phyloP scores from a whole-genome alignment of 2,113 vertebrate species.

The Camelus bactrianus region DNA sequence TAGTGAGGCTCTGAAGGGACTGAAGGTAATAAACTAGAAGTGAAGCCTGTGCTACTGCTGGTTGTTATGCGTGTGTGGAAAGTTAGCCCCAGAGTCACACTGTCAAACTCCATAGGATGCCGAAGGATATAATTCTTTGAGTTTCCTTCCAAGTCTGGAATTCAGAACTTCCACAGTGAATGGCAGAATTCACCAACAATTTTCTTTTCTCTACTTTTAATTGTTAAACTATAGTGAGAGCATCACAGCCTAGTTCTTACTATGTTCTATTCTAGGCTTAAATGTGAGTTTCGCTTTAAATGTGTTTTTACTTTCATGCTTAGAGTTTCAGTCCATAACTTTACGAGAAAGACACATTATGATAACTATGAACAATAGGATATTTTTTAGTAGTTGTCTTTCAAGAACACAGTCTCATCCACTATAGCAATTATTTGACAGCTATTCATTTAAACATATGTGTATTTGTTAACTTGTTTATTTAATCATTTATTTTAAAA shows the following conservation, averaged over 20 bases:
- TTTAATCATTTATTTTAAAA: neutral
- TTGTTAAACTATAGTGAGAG: neutral
- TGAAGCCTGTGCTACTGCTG: neutral
- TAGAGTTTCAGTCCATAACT: neutral
- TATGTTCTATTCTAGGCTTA: neutral
- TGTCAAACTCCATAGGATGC: neutral
- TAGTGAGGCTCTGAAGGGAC: neutral
- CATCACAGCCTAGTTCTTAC: neutral
- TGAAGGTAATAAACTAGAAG: neutral
- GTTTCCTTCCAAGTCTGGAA: neutral
- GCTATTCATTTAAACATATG: neutral
- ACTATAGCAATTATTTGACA: neutral
- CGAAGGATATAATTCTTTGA: neutral
- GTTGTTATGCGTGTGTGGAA: neutral
- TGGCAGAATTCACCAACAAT: neutral
- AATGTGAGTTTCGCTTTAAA: neutral
- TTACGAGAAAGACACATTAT: neutral
- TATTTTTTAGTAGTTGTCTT: neutral
- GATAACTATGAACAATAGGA: neutral
- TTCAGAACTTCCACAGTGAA: neutral
- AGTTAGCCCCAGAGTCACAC: neutral
- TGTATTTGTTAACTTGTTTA: neutral
- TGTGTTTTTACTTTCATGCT: neutral
- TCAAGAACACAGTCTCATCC: neutral
- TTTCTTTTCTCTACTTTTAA: neutral